Conservation (phyloP, 1,140 invertebrate species). For the Berghia stephanieae region DNA sequence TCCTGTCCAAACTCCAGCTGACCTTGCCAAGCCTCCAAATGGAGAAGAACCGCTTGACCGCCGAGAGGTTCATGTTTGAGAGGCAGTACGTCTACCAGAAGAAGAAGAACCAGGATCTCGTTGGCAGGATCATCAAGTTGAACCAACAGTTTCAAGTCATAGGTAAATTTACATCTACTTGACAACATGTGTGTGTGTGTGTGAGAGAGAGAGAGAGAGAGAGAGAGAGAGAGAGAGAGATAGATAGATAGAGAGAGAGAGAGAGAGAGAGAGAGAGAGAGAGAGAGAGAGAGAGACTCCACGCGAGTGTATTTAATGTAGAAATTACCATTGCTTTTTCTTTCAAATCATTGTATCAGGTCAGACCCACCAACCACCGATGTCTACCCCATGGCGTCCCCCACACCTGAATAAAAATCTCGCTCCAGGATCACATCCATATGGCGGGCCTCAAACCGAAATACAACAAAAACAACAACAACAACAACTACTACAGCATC, state of each 20-base stretch:
- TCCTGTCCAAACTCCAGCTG: slow-evolving; percentile 33
- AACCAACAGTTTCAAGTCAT: slow-evolving; percentile 35
- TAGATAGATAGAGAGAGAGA: too few relatives aligned
- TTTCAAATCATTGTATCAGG: background rate
- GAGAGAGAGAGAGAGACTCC: too few relatives aligned
- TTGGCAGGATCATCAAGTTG: slow-evolving; percentile 26
- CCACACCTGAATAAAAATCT: too few relatives aligned
- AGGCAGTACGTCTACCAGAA: slow-evolving; percentile 34
- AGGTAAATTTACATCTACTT: background rate
- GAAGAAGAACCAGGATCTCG: slow-evolving; percentile 32
- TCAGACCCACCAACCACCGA: background rate
- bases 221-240: too few relatives aligned
- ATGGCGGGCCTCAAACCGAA: background rate
- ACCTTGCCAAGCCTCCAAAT: slow-evolving; percentile 30
- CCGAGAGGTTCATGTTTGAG: slow-evolving; percentile 31
- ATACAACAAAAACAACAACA: slow-evolving; percentile 1
- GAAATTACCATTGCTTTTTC: background rate
- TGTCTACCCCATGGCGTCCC: background rate
- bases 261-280: too few relatives aligned
- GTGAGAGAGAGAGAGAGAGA: too few relatives aligned
- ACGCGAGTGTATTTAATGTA: too few relatives aligned
- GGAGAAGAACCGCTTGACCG: slow-evolving; percentile 22
- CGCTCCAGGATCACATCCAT: slow-evolving; percentile 11
- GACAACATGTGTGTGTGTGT: too few relatives aligned
- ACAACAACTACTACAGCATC: background rate